These are phyloP conservation scores for Platygyra sinensis DNA, from an alignment of 64 coral and sea anemone species.

Conservation along the genomic window DNA sequence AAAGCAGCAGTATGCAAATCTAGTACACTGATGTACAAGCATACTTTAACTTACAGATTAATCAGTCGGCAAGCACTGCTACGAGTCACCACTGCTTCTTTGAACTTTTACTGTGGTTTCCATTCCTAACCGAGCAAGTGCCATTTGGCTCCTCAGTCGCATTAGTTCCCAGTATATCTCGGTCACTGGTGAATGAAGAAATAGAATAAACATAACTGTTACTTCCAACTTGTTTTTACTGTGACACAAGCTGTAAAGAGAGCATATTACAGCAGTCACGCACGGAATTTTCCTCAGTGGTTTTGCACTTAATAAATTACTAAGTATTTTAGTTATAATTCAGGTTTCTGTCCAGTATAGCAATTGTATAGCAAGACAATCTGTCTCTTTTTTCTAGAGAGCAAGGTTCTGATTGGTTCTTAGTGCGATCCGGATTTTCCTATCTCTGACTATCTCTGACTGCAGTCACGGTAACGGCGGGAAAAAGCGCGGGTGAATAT, in stretches of 20 bases:
- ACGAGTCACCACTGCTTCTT: slow-evolving; percentile 6
- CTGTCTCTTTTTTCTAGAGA: no score
- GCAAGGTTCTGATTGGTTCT: no score
- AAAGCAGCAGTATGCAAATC: not conserved
- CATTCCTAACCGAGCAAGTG: slow-evolving; percentile 73
- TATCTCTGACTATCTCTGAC: no score
- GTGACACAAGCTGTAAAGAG: not conserved
- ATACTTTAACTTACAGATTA: not conserved
- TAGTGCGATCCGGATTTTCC: no score
- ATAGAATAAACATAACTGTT: slow-evolving; percentile 20
- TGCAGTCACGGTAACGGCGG: no score
- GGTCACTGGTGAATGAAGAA: slow-evolving; percentile 53
- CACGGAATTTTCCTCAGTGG: no score
- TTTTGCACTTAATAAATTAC: no score
- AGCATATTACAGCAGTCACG: no score
- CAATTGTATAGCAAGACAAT: no score
- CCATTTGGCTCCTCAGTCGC: slow-evolving; percentile 88
- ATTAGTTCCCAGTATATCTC: slow-evolving; percentile 99
- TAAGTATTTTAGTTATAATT: no score
- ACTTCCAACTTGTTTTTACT: not conserved
- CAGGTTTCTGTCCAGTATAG: no score
- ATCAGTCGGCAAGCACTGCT: not conserved
- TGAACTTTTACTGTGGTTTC: slow-evolving; percentile 14
- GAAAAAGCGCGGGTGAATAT: no score
- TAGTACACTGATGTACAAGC: not conserved